Base-by-base conservation (phyloP, 64 coral and sea anemone genomes). In the Pocillopora verrucosa region DNA sequence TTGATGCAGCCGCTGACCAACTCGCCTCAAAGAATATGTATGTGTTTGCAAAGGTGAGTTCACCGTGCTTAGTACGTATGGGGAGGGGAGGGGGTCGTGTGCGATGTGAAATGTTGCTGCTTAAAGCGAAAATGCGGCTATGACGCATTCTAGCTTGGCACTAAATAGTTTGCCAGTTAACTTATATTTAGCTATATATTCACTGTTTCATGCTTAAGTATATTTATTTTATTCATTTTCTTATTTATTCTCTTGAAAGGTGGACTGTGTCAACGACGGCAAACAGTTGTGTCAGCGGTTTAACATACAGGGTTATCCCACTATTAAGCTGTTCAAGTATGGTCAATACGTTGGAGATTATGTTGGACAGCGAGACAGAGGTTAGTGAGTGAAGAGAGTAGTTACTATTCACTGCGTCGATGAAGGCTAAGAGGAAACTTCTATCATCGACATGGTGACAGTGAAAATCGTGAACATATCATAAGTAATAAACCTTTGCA, bases 41-140 rank as follows among this genome's bases (percentile, higher is more conserved):
- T 82, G 91, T 93, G 9, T 96, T 96, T 81, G 95, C 88, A 11
- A 96, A 96, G 95, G 95, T 96, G 41, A 57, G 69, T 36, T 70
- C 7, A 22, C 64, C 67, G 0, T 70, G 5, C 67, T 51, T 7
- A 51, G 41, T 51, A 51, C 41, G 41, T 51, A 51, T 51, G 41
- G 41, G 41, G 41, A 7, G 7, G 41, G 68, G 17, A 72, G 20
- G 17, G 9, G 68, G 26, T 72, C 10, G 9, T 19, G 68, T 72
- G 69, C 22, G 30, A 30, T 30, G 30, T 30, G 30, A 51, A 51
- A 51, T 51, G 41, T 51, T 3, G 41, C 3, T 30, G 30, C 30
- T 30, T 30, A 51, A 51, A 1, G 7, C 3, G 7, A 51, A 51
- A 51, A 51, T 7, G 41, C 41, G 41, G 41, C 41, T 51, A 45